phyloP scores from a whole-genome alignment of 2,797 vertebrate genomes.

The Scomberomorus guttatus region DNA sequence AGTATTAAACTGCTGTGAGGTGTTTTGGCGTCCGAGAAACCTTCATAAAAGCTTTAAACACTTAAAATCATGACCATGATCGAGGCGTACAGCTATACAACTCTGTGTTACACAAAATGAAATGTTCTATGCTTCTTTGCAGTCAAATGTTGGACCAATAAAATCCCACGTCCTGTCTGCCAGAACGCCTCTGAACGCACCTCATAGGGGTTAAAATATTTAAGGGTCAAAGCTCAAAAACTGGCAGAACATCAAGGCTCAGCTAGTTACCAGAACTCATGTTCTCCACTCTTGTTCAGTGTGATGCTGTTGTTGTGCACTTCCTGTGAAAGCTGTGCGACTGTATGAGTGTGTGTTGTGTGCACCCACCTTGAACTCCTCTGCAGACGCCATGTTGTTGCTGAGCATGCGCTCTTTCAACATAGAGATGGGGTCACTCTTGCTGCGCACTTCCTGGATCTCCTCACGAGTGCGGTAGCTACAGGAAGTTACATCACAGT shows the following conservation, averaged over 20 bases:
- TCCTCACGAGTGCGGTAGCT: slow-evolving; percentile 95
- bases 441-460: slow-evolving; percentile 92
- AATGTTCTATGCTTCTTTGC: too few species aligned
- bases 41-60: too few species aligned
- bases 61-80: too few species aligned
- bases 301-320: too few species aligned
- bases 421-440: slow-evolving; percentile 94
- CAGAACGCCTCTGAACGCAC: too few species aligned
- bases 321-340: neutral
- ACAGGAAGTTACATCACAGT: slow-evolving; percentile 29
- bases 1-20: too few species aligned
- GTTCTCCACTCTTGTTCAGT: too few species aligned
- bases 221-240: neutral
- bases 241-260: neutral
- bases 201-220: neutral
- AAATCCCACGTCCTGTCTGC: neutral
- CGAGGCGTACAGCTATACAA: too few species aligned
- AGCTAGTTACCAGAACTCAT: too few species aligned
- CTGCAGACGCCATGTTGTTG: slow-evolving; percentile 88
- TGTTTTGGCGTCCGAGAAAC: too few species aligned
- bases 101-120: too few species aligned
- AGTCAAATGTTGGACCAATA: neutral
- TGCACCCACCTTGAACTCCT: slow-evolving; percentile 91
- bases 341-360: neutral
- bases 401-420: slow-evolving; percentile 92